These are phyloP conservation scores for Caerostris extrusa DNA, from an alignment of 1,140 invertebrate species.

Conservation along the genomic window DNA sequence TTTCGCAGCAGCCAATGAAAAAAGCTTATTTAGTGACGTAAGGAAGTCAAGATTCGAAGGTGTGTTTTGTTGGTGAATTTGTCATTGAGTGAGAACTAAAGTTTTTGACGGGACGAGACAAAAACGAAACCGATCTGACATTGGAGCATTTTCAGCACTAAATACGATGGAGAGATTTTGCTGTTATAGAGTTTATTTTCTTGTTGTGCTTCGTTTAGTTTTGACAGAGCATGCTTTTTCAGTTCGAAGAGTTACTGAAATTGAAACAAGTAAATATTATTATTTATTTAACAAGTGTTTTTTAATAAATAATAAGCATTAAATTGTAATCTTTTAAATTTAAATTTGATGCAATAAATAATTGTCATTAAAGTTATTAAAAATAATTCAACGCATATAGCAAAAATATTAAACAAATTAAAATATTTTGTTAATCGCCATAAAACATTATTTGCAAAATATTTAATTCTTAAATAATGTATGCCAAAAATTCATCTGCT, in stretches of 20 bases:
- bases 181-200: neutral
- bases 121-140: neutral
- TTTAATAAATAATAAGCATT: neutral
- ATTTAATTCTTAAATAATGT: too few relatives aligned
- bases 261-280: neutral
- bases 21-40: neutral
- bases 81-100: neutral
- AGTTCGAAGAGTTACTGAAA: neutral
- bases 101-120: neutral
- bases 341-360: too few relatives aligned
- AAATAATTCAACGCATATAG: too few relatives aligned
- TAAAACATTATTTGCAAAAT: too few relatives aligned
- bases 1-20: neutral
- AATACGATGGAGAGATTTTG: neutral
- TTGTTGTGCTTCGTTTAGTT: neutral
- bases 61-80: conserved; percentile 11
- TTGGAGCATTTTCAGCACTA: neutral
- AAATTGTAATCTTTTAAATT: too few relatives aligned
- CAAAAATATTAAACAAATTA: too few relatives aligned
- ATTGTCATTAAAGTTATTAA: too few relatives aligned
- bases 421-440: too few relatives aligned
- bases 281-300: neutral
- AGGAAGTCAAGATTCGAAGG: neutral
- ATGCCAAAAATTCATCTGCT: too few relatives aligned
- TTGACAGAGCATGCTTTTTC: neutral